A percentile compares a stretch with the other conserved stretches of the same genome.
Conservation (phyloP, 35 echinoderm and acorn worm genomes). For the Amphiura filiformis region DNA sequence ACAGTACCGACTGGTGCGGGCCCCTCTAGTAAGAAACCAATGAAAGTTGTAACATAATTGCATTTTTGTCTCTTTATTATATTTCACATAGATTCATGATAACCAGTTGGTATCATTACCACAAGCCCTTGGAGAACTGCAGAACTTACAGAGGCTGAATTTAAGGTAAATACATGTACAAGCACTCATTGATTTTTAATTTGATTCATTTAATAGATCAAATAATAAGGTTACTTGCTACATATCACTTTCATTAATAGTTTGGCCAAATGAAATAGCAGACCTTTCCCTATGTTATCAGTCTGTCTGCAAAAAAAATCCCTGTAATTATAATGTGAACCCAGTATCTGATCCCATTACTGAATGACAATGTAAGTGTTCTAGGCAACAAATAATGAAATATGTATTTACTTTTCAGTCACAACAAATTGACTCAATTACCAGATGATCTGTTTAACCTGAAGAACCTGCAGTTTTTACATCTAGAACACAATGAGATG, state of each 20-base stretch:
- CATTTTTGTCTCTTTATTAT: not conserved
- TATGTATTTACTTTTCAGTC: conserved; percentile 43
- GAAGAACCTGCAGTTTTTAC: conserved; percentile 56
- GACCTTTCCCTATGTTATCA: too few relatives aligned
- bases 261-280: too few relatives aligned
- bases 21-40: not conserved
- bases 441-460: conserved; percentile 66
- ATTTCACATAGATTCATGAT: conserved; percentile 73
- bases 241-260: too few relatives aligned
- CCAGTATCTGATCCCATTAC: too few relatives aligned
- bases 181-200: too few relatives aligned
- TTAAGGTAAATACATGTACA: conserved; percentile 44
- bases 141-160: conserved; percentile 79
- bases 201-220: too few relatives aligned
- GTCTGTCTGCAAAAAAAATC: too few relatives aligned
- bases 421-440: conserved; percentile 70
- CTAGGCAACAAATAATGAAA: too few relatives aligned
- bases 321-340: too few relatives aligned
- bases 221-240: too few relatives aligned
- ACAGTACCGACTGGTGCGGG: too few relatives aligned
- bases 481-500: conserved; percentile 76
- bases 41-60: not conserved
- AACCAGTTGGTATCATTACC: conserved; percentile 70
- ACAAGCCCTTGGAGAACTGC: conserved; percentile 62
- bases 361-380: too few relatives aligned